Evolutionary conservation across 2,113 vertebrate genomes (phyloP).

Genomic region (Eublepharis macularius): DNA sequence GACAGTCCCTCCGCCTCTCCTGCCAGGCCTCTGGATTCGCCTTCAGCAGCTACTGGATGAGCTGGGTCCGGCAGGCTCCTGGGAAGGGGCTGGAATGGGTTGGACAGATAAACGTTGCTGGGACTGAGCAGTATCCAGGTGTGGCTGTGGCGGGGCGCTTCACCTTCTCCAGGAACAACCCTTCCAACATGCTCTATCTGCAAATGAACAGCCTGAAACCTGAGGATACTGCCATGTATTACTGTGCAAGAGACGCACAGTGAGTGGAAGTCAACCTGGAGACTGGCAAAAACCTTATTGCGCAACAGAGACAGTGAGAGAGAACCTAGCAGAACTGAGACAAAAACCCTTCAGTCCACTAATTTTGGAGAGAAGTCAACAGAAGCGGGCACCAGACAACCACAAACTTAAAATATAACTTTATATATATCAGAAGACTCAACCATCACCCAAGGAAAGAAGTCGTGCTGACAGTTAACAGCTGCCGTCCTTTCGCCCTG

Average conservation of each 20-base stretch:
- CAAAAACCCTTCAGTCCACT: too few species aligned
- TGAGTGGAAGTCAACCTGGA: neutral
- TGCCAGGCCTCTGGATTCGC: slow-evolving; percentile 21
- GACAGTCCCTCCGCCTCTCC: neutral
- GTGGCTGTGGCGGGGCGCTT: neutral
- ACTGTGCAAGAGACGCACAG: neutral
- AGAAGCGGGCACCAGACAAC: too few species aligned
- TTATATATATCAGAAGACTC: too few species aligned
- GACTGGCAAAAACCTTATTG: neutral
- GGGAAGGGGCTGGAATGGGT: slow-evolving; percentile 51
- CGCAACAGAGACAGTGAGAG: too few species aligned
- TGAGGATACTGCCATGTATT: neutral
- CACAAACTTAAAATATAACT: too few species aligned
- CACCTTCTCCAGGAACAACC: neutral
- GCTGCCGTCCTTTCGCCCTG: too few species aligned
- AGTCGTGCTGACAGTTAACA: too few species aligned
- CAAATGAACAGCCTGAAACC: neutral
- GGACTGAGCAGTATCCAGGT: too few species aligned
- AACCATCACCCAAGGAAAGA: too few species aligned
- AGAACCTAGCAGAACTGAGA: too few species aligned
- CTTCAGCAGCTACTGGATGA: rapidly evolving
- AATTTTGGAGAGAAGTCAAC: too few species aligned
- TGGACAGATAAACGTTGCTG: neutral
- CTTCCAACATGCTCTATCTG: neutral
- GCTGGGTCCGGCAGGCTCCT: slow-evolving; percentile 57